Percentiles rank a stretch among this genome's conserved stretches.
Conservation (phyloP, 1,140 invertebrate species). For the Sitobion miscanthi region DNA sequence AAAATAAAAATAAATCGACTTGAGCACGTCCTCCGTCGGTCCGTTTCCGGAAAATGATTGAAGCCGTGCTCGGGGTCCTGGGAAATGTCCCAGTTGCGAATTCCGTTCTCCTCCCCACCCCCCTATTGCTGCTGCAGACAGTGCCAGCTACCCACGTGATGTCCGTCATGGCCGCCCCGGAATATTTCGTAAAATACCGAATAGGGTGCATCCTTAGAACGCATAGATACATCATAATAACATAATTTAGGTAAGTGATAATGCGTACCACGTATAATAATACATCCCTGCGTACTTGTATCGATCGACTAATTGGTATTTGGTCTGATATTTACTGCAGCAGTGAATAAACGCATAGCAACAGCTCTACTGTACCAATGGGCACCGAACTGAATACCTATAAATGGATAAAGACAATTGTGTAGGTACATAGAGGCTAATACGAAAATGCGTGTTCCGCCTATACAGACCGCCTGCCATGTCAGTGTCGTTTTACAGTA, state of each 20-base stretch:
- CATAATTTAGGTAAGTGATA: neutral
- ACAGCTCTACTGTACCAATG: too few relatives aligned
- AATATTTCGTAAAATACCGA: neutral
- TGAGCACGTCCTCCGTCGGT: neutral
- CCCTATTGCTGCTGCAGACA: neutral
- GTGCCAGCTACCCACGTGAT: neutral
- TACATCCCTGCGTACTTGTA: neutral
- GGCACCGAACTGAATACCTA: too few relatives aligned
- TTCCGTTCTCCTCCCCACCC: neutral
- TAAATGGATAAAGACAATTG: too few relatives aligned
- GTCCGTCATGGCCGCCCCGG: neutral
- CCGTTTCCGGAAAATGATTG: neutral
- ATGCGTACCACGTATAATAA: neutral
- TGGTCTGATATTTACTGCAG: too few relatives aligned
- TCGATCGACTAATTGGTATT: neutral
- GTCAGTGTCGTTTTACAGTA: too few relatives aligned
- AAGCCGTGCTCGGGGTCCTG: neutral
- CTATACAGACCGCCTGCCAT: too few relatives aligned
- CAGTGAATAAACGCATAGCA: too few relatives aligned
- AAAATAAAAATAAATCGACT: conserved; percentile 8
- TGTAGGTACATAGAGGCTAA: too few relatives aligned
- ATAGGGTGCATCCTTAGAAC: neutral
- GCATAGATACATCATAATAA: neutral
- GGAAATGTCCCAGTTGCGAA: neutral
- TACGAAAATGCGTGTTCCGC: too few relatives aligned